Base-by-base conservation (phyloP, 2,797 vertebrate species). In the Okamejei kenojei region DNA sequence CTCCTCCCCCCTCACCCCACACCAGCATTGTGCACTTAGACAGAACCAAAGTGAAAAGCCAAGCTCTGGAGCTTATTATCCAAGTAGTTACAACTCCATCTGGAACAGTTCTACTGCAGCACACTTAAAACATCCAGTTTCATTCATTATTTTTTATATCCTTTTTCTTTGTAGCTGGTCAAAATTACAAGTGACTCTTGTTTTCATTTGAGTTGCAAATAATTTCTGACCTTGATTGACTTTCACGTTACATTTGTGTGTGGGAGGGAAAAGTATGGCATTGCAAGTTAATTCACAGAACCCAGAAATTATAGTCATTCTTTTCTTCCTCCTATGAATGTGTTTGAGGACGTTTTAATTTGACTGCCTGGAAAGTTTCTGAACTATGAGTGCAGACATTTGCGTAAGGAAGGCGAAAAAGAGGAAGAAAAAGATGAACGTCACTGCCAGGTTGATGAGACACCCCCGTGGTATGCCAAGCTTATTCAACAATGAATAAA, bases 391-490 rank as follows among this genome's bases (percentile, higher is more conserved):
- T 54, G 68, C 68, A 54, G 32, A 23, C 35, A 92, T 68, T 88
- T 11, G 29, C 23, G 13, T 21, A 74, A 23, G 35, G 71, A 92
- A 21, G 13, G 38, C 8, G 19, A 26, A 45, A 17, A 45, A 68
- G 76, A 32, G 78, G 35, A 38, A 38, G 38, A 0, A 29, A 38
- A 26, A 21, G 71, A 23, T 15, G 45, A 45, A 45, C 45, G 90
- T 92, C 71, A 54, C 54, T 92, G 90, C 90, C 90, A 92, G 73
- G 88, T 73, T 73, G 88, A 73, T 21, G 32, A 91, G 73, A 74
- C 19, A 21, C 71, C 23, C 71, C 1, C 38, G 32, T 21, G 6
- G 71, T 23, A 73, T 73, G 90, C 90, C 90, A 90, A 65, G 88
- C 68, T 90, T 90, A 38, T 32, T 15, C 58, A 29, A 73, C 5